Percentiles rank a stretch among this genome's conserved stretches.
These are phyloP conservation scores for Ia io DNA, from an alignment of 2,113 vertebrate species.

Conservation along the genomic window DNA sequence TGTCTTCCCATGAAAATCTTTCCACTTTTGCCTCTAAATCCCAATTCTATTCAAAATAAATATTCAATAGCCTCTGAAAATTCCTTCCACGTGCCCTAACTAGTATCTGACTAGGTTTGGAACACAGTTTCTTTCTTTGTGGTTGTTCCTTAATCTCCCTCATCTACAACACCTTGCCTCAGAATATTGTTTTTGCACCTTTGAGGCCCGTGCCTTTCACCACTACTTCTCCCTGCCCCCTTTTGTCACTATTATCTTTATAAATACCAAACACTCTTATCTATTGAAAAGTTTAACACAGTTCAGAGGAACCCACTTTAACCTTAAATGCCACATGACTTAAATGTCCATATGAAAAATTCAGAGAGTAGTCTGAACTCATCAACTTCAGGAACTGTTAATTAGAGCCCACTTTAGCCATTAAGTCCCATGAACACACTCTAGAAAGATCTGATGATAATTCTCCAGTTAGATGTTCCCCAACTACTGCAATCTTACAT, in stretches of 20 bases:
- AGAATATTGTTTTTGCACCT: not conserved
- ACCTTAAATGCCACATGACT: not conserved
- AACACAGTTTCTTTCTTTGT: not conserved
- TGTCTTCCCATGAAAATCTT: not conserved
- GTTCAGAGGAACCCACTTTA: not conserved
- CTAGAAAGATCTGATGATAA: not conserved
- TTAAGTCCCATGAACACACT: not conserved
- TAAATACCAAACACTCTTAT: not conserved
- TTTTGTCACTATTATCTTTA: not conserved
- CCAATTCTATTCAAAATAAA: not conserved
- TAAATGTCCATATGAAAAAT: not conserved
- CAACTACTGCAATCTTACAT: not conserved
- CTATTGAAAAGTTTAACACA: not conserved
- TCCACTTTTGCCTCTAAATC: not conserved
- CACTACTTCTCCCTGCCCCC: not conserved
- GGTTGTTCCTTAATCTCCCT: not conserved
- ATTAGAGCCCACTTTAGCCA: not conserved
- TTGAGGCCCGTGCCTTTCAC: not conserved
- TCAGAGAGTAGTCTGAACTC: not conserved
- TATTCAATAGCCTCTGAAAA: not conserved
- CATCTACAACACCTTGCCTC: not conserved
- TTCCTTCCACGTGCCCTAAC: not conserved
- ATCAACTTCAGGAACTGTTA: not conserved
- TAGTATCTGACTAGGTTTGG: not conserved
- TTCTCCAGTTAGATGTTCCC: not conserved